Evolutionary conservation across 1,140 invertebrate species (phyloP), one percentile per base, ranked within the genome.

Genomic region (Anoplolepis gracilipes): DNA sequence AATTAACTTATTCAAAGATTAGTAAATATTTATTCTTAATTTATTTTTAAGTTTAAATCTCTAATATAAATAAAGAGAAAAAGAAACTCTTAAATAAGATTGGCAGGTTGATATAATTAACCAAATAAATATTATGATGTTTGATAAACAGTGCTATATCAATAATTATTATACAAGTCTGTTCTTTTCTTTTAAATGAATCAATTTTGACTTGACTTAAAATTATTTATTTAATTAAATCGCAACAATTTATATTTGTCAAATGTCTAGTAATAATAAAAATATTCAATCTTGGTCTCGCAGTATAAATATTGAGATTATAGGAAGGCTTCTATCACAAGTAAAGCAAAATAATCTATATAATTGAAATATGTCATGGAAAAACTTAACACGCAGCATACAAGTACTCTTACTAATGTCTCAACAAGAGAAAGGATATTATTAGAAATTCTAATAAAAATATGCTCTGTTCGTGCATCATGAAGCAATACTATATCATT

Each of bases 401-500:
- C 8, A 13, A 3, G 19, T 72, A 33, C 10, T 3, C 49, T n/a
- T n/a, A 49, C 19, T 53, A 55, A 53, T 53, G n/a, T 33, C 7
- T 19, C 5, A 8, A 30, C 55, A 22, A 73, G 25, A 73, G 16
- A 49, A 73, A 33, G 11, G 0, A 75, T 57, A 55, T 1, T 55
- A n/a, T 55, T 55, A 46, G 2, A 3, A 46, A 46, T 13, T 46
- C 42, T 16, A 46, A 13, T 46, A 73, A 13, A 3, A 25, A 25
- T 10, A 57, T 13, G 2, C 8, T 57, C 33, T 59, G 7, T 59
- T 39, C 5, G 10, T 6, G 8, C 33, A 59, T 33, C 5, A 33
- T 19, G 25, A 61, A 76, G n/a, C 65, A 53, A 55, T n/a, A 39
- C 36, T 67, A 25, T 25, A 55, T 36, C 62, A 33, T 79, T 77